Evolutionary conservation across 1,140 invertebrate genomes (phyloP).

Genomic region (Apolygus lucorum): DNA sequence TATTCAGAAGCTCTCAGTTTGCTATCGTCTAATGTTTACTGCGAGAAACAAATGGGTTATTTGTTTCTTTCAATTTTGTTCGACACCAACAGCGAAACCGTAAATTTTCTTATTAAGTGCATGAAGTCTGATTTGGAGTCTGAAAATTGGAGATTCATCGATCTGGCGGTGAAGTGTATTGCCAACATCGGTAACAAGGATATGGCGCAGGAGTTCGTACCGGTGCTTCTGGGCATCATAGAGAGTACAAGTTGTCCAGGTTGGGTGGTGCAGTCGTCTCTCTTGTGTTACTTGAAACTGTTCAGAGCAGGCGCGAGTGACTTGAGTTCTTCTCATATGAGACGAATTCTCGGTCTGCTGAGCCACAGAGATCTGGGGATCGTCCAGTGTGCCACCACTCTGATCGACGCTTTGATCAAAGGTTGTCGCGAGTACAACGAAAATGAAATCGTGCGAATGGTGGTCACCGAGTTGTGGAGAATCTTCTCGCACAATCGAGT

Average conservation of each 20-base stretch:
- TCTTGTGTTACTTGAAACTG: not conserved
- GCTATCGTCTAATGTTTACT: not conserved
- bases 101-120: not conserved
- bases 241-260: not conserved
- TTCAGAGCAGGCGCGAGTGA: not conserved
- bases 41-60: not conserved
- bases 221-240: not conserved
- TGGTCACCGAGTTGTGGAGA: not conserved
- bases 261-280: not conserved
- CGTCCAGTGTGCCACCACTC: not conserved
- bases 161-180: not conserved
- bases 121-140: not conserved
- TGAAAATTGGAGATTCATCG: not conserved
- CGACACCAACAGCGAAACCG: not conserved
- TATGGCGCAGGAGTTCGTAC: not conserved
- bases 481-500: not conserved
- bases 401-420: not conserved
- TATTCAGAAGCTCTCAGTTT: not conserved
- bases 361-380: not conserved
- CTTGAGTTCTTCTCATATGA: not conserved
- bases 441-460: not conserved
- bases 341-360: not conserved
- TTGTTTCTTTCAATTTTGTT: not conserved
- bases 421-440: not conserved
- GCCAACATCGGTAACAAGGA: not conserved